Evolutionary conservation across 2,888 invertebrate species (phyloP), one percentile per base, ranked within the genome.

Genomic region (Callyntrura sp.): DNA sequence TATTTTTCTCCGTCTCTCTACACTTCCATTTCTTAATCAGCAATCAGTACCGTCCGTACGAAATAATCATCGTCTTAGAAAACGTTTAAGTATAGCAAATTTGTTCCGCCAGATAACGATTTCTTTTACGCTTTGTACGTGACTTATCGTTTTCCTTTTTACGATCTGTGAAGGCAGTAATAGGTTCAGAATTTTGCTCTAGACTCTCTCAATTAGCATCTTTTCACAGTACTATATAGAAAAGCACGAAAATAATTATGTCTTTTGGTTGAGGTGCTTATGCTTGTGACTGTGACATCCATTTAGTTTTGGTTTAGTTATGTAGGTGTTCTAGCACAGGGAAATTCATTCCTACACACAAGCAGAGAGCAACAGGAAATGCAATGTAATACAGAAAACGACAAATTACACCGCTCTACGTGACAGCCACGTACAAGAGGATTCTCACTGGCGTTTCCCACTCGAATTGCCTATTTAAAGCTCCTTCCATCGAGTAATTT

Each of bases 131-230:
- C 35, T 68, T 68, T 6, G 35, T 23, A 84, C 83, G 83, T 84
- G 83, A 84, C 83, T 70, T 70, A 84, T 84, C 83, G 55, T 48
- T 11, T 68, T 48, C 0, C 8, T n/a, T 28, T 55, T 79, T 79
- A 78, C 28, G 55, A 55, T 78, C 45, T 82, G 35, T 85, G 85
- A 76, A 85, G 17, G 45, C 43, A 78, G 17, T 55, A 55, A 70
- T 14, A 14, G 14, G 14, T 11, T 62, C 12, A 62, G 62, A 62
- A 35, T 62, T 62, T 25, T 28, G 11, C 11, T 35, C 35, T 6
- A 25, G 0, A 62, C 25, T 62, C 14, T 25, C 62, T 5, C 62
- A 28, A 62, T 62, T 62, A 62, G 12, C 28, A 3, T 62, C 25
- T 6, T 35, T 35, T 35, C 6, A 35, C 35, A 35, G 3, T 35